Evolutionary conservation across 2,113 vertebrate species (phyloP).

Genomic region (Sorex fumeus): DNA sequence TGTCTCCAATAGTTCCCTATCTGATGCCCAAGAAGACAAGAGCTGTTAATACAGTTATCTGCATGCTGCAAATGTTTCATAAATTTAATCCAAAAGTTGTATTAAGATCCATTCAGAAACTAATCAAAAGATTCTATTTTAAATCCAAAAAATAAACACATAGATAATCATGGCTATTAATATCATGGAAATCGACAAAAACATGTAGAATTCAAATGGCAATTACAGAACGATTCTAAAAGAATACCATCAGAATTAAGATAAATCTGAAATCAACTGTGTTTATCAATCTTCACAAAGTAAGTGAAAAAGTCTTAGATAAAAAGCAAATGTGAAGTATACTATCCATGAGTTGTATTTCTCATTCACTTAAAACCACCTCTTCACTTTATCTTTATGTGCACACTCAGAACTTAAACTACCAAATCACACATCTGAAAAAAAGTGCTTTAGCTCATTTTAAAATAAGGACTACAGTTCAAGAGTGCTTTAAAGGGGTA

Average conservation of each 20-base stretch:
- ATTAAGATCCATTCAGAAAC: conserved; percentile 11
- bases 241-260: conserved; percentile 35
- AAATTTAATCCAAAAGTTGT: neutral
- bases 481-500: neutral
- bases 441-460: conserved; percentile 8
- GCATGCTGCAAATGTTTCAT: neutral
- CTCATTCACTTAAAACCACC: conserved; percentile 41
- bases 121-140: conserved; percentile 39
- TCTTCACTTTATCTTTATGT: neutral
- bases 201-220: conserved; percentile 48
- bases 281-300: conserved; percentile 35
- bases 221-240: conserved; percentile 32
- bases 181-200: conserved; percentile 46
- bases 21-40: conserved; percentile 32
- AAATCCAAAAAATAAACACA: neutral
- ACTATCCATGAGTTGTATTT: neutral
- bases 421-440: conserved; percentile 12
- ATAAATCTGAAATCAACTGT: conserved; percentile 42
- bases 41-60: neutral
- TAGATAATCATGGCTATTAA: too few relatives aligned
- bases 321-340: conserved; percentile 1
- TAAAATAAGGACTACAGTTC: neutral
- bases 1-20: neutral
- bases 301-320: neutral
- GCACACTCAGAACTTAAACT: conserved; percentile 20